Evolutionary conservation across 2,797 vertebrate species (phyloP).

Genomic region (Sebastes dallii): DNA sequence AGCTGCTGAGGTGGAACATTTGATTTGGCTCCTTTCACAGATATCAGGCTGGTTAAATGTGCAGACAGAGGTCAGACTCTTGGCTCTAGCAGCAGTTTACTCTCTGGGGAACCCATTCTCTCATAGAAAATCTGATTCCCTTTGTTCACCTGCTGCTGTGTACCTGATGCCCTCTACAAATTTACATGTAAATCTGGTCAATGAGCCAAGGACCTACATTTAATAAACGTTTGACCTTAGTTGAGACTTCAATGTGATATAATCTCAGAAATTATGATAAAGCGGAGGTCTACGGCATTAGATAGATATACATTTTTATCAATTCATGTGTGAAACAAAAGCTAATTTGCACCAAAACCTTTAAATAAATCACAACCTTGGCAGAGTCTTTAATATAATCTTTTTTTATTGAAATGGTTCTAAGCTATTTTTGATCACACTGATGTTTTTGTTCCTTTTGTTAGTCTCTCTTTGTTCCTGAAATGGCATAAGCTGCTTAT

Average conservation of each 20-base stretch:
- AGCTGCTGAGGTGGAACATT: not conserved
- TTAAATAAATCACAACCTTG: not conserved
- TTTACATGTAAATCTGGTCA: not conserved
- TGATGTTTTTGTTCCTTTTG: conserved; percentile 4
- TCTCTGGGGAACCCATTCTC: not conserved
- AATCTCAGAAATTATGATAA: not conserved
- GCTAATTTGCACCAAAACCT: not conserved
- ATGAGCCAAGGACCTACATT: not conserved
- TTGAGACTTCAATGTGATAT: not conserved
- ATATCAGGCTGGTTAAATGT: not conserved
- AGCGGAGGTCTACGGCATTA: fast-evolving
- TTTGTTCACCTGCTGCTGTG: conserved; percentile 16
- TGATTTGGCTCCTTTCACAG: not conserved
- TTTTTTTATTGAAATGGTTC: not conserved
- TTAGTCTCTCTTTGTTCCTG: not conserved
- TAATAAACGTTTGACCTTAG: not conserved
- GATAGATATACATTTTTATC: not conserved
- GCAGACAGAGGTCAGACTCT: conserved; percentile 6
- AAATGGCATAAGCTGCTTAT: conserved; percentile 18
- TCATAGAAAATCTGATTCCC: conserved; percentile 5
- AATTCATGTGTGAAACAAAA: not conserved
- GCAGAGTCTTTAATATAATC: not conserved
- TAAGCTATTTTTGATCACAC: not conserved
- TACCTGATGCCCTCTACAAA: not conserved
- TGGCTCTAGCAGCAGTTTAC: conserved; percentile 3